A percentile compares a stretch with the other conserved stretches of the same genome.
phyloP scores from a whole-genome alignment of 1,140 invertebrate species.

The Drosophila repletoides region DNA sequence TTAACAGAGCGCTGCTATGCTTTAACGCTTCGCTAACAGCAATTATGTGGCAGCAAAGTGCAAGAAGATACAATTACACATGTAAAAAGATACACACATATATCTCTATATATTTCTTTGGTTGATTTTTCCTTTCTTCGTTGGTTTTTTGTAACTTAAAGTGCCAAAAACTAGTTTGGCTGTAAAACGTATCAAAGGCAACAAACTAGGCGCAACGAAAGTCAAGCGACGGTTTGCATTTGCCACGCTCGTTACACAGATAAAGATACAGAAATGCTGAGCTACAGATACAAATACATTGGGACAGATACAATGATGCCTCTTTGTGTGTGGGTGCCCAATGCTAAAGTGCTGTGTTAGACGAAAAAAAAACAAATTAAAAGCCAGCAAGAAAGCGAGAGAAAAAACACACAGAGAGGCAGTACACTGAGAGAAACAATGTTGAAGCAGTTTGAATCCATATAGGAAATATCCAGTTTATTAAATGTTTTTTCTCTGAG shows the following conservation, averaged over 20 bases:
- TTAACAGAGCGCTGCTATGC: slow-evolving; percentile 58
- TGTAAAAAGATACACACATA: background rate
- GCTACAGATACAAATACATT: slow-evolving; percentile 18
- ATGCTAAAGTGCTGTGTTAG: slow-evolving; percentile 47
- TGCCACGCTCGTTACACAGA: slow-evolving; percentile 48
- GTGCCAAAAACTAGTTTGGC: slow-evolving; percentile 36
- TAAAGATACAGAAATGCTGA: slow-evolving; percentile 19
- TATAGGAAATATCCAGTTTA: too few relatives aligned
- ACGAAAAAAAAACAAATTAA: slow-evolving; percentile 47
- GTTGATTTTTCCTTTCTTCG: slow-evolving; percentile 1
- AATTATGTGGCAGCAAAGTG: slow-evolving; percentile 57
- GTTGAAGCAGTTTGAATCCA: too few relatives aligned
- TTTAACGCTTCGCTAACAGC: slow-evolving; percentile 63
- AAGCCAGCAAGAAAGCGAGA: slow-evolving; percentile 21
- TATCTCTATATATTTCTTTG: background rate
- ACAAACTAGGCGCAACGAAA: slow-evolving; percentile 53
- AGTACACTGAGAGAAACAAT: background rate
- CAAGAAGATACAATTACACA: slow-evolving; percentile 11
- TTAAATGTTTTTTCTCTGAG: too few relatives aligned
- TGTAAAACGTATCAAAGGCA: slow-evolving; percentile 6
- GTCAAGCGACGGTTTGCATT: slow-evolving; percentile 55
- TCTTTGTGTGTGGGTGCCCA: slow-evolving; percentile 37
- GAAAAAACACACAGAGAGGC: background rate
- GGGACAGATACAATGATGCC: background rate
- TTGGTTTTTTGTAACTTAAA: slow-evolving; percentile 7